Base-by-base conservation (phyloP, 2,888 invertebrate genomes). In the Blastobasis lacticolella region DNA sequence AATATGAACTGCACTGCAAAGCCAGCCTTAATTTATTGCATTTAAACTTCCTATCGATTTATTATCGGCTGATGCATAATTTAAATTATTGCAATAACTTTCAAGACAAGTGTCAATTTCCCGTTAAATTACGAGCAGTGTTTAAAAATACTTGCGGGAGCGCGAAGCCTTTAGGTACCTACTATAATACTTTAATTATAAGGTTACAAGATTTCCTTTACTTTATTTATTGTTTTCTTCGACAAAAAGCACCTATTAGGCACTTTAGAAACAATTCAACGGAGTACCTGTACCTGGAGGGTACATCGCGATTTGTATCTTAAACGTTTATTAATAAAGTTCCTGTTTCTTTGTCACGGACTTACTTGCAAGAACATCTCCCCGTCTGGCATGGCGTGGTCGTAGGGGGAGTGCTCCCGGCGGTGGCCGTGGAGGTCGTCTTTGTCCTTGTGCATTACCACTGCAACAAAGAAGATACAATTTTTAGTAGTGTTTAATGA, bases 291-390 rank as follows among this genome's bases (percentile, higher is more conserved):
- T 23, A 1, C 3, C 23, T 23, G 23, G 23, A 23, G 23, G 23
- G 23, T 23, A 1, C 23, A 23, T 23, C 23, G 3, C 23, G 23
- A 23, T 23, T 23, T 23, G 23, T 23, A 23, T 23, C 23, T 23
- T 23, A 23, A 23, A 23, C 23, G 23, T 38, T 49, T 45, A 45
- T 38, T 49, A 45, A 38, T 10, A 49, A 37, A 45, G 44, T 37
- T 49, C 38, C 10, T 45, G 40, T 38, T 38, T 38, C 23, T 41
- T 45, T 8, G 10, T 10, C n/a, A 44, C 40, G 6, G 9, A 43
- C 74, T 89, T 89, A 97, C 97, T 94, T 97, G 97, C 70, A 97
- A 91, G 90, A 97, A 97, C 94, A 96, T 95, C 89, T 97, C 97
- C 63, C 97, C 97, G 80, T 97, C 97, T 63, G 97, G 91, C 84